These are phyloP conservation scores for Sitodiplosis mosellana DNA, from an alignment of 1,140 invertebrate genomes.

Conservation along the genomic window DNA sequence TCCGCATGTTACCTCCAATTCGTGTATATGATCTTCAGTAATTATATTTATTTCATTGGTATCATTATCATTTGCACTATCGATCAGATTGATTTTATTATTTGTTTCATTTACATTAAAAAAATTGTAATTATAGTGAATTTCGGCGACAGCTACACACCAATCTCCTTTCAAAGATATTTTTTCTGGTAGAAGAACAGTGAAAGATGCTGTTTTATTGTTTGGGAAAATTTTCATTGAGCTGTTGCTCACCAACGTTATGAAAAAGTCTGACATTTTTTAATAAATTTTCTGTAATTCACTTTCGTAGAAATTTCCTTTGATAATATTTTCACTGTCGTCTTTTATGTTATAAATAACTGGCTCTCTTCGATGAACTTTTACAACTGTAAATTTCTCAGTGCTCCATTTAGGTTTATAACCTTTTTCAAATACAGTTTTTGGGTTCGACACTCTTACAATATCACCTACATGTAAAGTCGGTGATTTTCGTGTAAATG, in stretches of 20 bases:
- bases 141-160: background rate
- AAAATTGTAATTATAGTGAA: background rate
- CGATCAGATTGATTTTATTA: too few species aligned
- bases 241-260: too few species aligned
- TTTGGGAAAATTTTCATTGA: too few species aligned
- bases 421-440: constrained; percentile 13
- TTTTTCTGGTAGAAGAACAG: too few species aligned
- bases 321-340: too few species aligned
- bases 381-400: constrained; percentile 14
- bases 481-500: background rate
- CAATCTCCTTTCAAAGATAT: too few species aligned
- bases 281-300: too few species aligned
- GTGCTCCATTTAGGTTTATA: constrained; percentile 15
- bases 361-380: constrained; percentile 3
- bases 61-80: too few species aligned
- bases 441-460: constrained; percentile 14
- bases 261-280: too few species aligned
- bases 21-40: background rate
- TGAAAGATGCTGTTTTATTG: too few species aligned
- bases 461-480: constrained; percentile 6
- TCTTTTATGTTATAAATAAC: background rate
- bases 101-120: background rate
- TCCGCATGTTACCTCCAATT: background rate
- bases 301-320: too few species aligned
- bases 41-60: too few species aligned